Evolutionary conservation across 2,797 vertebrate species (phyloP).

Genomic region (Pseudomugil gertrudae): DNA sequence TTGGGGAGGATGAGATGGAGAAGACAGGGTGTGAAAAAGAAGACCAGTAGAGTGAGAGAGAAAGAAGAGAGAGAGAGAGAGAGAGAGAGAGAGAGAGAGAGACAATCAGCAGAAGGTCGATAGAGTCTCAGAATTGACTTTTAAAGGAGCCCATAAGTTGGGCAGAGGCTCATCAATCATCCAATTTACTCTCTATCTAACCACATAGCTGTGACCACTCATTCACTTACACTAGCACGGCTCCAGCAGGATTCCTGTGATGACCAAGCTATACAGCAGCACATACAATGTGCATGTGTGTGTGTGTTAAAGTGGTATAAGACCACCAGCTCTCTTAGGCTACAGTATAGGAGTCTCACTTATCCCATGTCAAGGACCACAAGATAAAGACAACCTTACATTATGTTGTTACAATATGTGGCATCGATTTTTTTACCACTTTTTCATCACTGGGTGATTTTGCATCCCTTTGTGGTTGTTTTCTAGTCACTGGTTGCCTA

Average conservation of each 20-base stretch:
- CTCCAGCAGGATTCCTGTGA: constrained; percentile 43
- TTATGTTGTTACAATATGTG: not conserved
- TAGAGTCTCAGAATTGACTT: constrained; percentile 66
- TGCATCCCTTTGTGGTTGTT: not conserved
- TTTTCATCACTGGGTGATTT: constrained; percentile 1
- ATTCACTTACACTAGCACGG: constrained; percentile 68
- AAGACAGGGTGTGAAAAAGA: constrained; percentile 37
- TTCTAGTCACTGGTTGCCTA: not conserved
- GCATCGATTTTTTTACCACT: not conserved
- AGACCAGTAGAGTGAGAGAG: constrained; percentile 45
- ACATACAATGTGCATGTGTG: constrained; percentile 9
- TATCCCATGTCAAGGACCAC: not conserved
- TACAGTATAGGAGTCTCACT: no score
- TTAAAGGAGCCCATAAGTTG: constrained; percentile 65
- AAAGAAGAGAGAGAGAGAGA: constrained; percentile 46
- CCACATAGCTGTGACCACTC: constrained; percentile 66
- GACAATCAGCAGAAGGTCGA: constrained; percentile 61
- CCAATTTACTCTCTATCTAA: constrained; percentile 74
- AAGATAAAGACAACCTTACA: not conserved
- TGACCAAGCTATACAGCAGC: constrained; percentile 47
- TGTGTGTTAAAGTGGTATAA: no score
- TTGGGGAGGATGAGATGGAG: constrained; percentile 29
- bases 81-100: constrained; percentile 40
- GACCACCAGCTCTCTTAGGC: no score
- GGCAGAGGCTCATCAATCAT: constrained; percentile 74